Percentiles rank a stretch among this genome's conserved stretches.
Evolutionary conservation across 1,140 invertebrate genomes (phyloP).

Genomic region (Ostrea denselamellosa): DNA sequence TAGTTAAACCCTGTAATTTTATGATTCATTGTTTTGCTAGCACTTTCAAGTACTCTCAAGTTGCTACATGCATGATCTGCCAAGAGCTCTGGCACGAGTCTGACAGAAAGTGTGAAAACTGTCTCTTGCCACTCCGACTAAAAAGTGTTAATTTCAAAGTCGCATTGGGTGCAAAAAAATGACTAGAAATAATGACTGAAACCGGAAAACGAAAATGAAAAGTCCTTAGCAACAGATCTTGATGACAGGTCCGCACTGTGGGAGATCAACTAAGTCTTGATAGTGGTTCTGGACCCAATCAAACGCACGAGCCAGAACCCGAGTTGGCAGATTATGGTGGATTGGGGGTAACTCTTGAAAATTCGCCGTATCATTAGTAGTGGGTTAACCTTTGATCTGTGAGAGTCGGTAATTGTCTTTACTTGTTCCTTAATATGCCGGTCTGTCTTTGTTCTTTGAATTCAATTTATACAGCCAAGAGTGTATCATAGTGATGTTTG

Average conservation of each 20-base stretch:
- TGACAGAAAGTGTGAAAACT: slow-evolving; percentile 27
- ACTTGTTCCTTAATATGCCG: slow-evolving; percentile 15
- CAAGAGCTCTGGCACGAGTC: slow-evolving; percentile 13
- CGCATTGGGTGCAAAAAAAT: neutral
- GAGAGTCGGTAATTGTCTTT: slow-evolving; percentile 11
- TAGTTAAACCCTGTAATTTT: neutral
- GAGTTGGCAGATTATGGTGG: slow-evolving; percentile 19
- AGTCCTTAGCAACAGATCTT: neutral
- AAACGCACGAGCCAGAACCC: neutral
- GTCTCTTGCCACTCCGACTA: neutral
- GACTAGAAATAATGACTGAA: neutral
- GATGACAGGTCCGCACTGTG: neutral
- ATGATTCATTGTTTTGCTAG: slow-evolving; percentile 10
- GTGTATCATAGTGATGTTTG: neutral
- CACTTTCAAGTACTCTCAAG: slow-evolving; percentile 23
- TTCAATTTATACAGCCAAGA: neutral
- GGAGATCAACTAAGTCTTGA: neutral
- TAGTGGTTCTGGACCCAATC: slow-evolving; percentile 8
- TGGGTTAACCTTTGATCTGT: slow-evolving; percentile 31
- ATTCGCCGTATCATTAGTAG: slow-evolving; percentile 30
- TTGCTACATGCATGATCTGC: slow-evolving; percentile 20
- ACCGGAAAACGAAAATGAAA: neutral
- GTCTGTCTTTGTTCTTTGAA: neutral
- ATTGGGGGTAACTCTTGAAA: slow-evolving; percentile 6
- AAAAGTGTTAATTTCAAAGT: neutral